Percentiles rank a stretch among this genome's conserved stretches.
Evolutionary conservation across 2,888 invertebrate genomes (phyloP).

Genomic region (Arctia plantaginis): DNA sequence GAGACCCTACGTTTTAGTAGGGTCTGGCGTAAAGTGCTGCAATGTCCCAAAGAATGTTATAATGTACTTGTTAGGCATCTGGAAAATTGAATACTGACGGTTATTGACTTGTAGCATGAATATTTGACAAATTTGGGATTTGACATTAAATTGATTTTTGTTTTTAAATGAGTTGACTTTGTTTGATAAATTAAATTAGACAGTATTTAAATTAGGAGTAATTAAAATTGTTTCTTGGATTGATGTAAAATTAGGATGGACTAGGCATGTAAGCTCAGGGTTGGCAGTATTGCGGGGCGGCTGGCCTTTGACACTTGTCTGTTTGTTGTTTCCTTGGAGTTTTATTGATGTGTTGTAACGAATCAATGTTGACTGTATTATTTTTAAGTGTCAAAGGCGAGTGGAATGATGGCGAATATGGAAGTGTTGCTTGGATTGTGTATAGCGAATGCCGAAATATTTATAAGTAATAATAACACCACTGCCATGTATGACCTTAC

Average conservation of each 20-base stretch:
- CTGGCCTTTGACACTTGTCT: conserved; percentile 63
- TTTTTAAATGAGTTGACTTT: conserved; percentile 55
- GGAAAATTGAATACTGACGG: conserved; percentile 59
- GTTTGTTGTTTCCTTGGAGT: conserved; percentile 75
- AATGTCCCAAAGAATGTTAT: conserved; percentile 84
- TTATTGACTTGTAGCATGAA: conserved; percentile 41
- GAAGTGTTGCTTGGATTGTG: conserved; percentile 68
- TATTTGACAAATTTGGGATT: conserved; percentile 62
- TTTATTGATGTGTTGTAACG: conserved; percentile 73
- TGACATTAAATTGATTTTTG: conserved; percentile 58
- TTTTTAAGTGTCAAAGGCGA: conserved; percentile 62
- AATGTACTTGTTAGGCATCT: conserved; percentile 67
- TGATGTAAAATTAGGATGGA: conserved; percentile 68
- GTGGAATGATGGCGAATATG: conserved; percentile 50
- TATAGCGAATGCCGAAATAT: conserved; percentile 75
- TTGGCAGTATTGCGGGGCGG: conserved; percentile 66
- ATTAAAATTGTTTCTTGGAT: conserved; percentile 70
- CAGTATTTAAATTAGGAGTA: conserved; percentile 65
- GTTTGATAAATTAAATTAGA: conserved; percentile 61
- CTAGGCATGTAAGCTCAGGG: conserved; percentile 67
- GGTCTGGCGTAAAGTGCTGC: conserved; percentile 79
- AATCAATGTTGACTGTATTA: conserved; percentile 77
- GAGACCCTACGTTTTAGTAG: conserved; percentile 84
- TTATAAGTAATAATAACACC: conserved; percentile 82
- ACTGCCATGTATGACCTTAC: conserved; percentile 87